A percentile compares a stretch with the other conserved stretches of the same genome.
Conservation (phyloP, 2,113 vertebrate species). For the Irena cyanogastra region DNA sequence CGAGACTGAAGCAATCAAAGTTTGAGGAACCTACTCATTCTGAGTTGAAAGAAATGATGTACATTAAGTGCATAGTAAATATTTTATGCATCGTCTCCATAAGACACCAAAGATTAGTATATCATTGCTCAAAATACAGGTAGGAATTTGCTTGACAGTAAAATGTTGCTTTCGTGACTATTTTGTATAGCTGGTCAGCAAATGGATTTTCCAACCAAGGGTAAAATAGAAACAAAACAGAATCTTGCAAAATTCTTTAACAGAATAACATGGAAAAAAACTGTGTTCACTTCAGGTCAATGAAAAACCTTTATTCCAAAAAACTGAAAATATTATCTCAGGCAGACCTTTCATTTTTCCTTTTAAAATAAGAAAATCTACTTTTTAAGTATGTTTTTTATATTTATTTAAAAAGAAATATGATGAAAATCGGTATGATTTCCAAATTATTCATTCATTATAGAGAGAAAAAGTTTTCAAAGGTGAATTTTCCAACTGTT, state of each 20-base stretch:
- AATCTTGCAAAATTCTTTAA: not conserved
- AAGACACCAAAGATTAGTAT: not conserved
- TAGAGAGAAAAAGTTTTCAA: not conserved
- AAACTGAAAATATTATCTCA: not conserved
- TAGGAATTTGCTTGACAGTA: not conserved
- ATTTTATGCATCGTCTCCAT: not conserved
- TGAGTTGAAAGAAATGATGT: not conserved
- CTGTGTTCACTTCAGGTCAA: not conserved
- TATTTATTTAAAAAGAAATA: not conserved
- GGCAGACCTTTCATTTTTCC: not conserved
- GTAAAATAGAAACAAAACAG: not conserved
- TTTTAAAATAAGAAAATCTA: not conserved
- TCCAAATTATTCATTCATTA: not conserved
- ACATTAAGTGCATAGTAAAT: constrained; percentile 17
- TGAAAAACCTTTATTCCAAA: not conserved
- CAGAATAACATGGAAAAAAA: not conserved
- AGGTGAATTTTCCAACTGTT: not conserved
- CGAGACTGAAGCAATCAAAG: not conserved
- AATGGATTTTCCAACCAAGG: not conserved
- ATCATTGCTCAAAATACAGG: not conserved
- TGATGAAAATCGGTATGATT: not conserved
- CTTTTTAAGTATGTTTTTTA: not conserved
- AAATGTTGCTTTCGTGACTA: not conserved
- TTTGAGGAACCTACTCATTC: not conserved
- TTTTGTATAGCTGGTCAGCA: not conserved